Evolutionary conservation across 2,888 invertebrate genomes (phyloP).

Genomic region (Prenolepis imparis): DNA sequence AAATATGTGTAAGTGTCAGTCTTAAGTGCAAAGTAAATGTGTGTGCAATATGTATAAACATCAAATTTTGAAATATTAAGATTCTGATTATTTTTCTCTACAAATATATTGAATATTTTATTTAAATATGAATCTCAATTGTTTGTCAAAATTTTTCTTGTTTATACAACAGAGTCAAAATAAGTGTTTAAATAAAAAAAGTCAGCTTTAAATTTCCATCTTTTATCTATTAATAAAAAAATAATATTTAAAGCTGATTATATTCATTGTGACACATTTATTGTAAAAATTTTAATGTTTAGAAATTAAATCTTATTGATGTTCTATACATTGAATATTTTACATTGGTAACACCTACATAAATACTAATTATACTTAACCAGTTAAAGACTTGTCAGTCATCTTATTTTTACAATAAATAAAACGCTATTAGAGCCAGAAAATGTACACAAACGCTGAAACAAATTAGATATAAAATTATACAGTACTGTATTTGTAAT

Average conservation of each 20-base stretch:
- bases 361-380: conserved; percentile 49
- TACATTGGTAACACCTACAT: conserved; percentile 14
- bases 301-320: conserved; percentile 1
- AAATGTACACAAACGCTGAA: conserved; percentile 43
- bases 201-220: neutral
- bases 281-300: neutral
- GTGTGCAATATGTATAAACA: conserved; percentile 22
- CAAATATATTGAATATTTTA: neutral
- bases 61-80: conserved; percentile 1
- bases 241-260: neutral
- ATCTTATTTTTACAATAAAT: conserved; percentile 55
- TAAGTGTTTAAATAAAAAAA: conserved; percentile 1
- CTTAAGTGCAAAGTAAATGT: neutral
- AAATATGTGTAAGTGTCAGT: neutral
- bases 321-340: conserved; percentile 20
- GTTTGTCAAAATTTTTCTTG: neutral
- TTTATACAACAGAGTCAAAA: neutral
- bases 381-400: conserved; percentile 46
- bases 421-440: conserved; percentile 45
- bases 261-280: neutral
- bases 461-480: conserved; percentile 59
- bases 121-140: neutral
- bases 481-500: neutral
- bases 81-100: neutral
- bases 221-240: neutral